Base-by-base conservation (phyloP, 35 echinoderm and acorn worm genomes). In the Acanthaster planci region DNA sequence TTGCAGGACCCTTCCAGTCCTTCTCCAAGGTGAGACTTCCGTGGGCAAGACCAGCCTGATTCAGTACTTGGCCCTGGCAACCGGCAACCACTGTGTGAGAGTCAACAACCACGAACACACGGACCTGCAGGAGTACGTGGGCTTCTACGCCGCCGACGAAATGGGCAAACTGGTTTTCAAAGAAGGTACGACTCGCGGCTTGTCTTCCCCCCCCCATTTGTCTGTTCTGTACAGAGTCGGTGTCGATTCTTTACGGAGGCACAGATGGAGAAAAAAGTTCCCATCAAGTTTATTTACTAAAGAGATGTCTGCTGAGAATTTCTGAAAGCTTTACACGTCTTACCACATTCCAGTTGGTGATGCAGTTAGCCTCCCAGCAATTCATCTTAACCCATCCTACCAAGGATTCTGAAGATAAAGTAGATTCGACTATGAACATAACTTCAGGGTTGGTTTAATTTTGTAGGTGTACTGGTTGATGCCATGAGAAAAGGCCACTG, bases 41-140 rank as follows among this genome's bases (percentile, higher is more conserved):
- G 96, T 99, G 10, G 92, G 96, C 10, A 99, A 99, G 51, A 99
- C 96, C 35, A 99, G 96, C 80, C 27, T 99, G 26, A 90, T 99
- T 16, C 87, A 94, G 18, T 99, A 93, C 81, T 40, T 99, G 22
- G 96, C 96, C n/a, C 80, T 91, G 85, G 84, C 89, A 31, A 99
- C 96, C 0, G 96, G 96, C n/a, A 99, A 99, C 81, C 78, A 83
- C 31, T 94, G 92, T 77, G 92, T 99, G 0, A 78, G 96, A 60
- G 96, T 99, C 14, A 99, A 99, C 83, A 99, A 99, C 72, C 96
- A 99, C 50, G 96, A 99, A 60, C 96, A 99, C 86, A 99, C 96
- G 31, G 96, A 99, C 60, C 81, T 99, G 16, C 96, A 99, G 56
- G 96, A 99, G 44, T 99, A 99, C 40, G 92, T 99, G 26, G 92